A percentile compares a stretch with the other conserved stretches of the same genome.
Evolutionary conservation across 2,888 invertebrate species (phyloP).

Genomic region (Lobophora halterata): DNA sequence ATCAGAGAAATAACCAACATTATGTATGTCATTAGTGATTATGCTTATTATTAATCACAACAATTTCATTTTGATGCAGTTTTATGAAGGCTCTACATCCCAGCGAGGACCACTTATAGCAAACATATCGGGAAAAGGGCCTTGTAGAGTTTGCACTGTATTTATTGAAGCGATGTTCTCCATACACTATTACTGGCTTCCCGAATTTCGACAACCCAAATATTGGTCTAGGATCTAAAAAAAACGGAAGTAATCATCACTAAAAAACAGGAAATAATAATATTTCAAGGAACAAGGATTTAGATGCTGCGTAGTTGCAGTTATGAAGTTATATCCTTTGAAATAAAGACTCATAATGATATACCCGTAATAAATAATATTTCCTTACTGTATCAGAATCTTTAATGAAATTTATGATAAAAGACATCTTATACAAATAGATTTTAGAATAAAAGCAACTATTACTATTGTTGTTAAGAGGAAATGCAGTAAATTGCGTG

Average conservation of each 20-base stretch:
- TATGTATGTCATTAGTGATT: background rate
- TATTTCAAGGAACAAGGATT: too few relatives aligned
- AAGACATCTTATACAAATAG: too few relatives aligned
- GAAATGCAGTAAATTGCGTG: too few relatives aligned
- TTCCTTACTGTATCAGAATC: too few relatives aligned
- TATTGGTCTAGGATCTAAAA: constrained; percentile 7
- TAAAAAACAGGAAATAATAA: constrained; percentile 2
- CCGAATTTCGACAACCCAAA: constrained; percentile 21
- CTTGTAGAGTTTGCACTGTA: constrained; percentile 22
- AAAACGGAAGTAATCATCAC: background rate
- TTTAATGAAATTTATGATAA: too few relatives aligned
- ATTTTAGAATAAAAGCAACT: too few relatives aligned
- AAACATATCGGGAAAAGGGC: constrained; percentile 20
- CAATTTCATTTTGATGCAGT: constrained; percentile 4
- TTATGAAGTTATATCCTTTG: too few relatives aligned
- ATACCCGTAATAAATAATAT: too few relatives aligned
- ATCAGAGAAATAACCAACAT: background rate
- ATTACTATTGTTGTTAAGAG: too few relatives aligned
- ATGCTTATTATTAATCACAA: background rate
- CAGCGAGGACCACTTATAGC: constrained; percentile 1
- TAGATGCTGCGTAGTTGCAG: too few relatives aligned
- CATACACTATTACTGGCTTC: constrained; percentile 23
- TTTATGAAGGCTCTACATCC: constrained; percentile 22
- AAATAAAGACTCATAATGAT: too few relatives aligned
- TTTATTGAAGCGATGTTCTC: constrained; percentile 24